Conservation (phyloP, 2,113 vertebrate species). For the Peromyscus maniculatus region DNA sequence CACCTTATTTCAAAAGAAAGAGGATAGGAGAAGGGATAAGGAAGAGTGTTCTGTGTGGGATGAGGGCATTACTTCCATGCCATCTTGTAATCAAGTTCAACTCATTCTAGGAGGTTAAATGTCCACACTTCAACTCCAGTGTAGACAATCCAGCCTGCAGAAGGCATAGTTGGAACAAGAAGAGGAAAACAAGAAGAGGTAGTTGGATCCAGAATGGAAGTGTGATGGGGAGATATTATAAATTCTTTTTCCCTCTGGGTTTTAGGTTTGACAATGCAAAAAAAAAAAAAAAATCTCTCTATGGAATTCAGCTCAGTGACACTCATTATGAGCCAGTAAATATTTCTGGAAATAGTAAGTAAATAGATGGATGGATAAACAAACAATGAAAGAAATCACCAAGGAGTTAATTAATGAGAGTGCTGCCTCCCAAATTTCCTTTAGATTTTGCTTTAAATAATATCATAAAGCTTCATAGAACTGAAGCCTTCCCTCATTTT, state of each 20-base stretch:
- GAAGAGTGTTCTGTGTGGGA: background rate
- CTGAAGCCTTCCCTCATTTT: background rate
- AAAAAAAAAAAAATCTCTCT: background rate
- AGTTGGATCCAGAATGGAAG: background rate
- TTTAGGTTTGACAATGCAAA: background rate
- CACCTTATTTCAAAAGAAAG: background rate
- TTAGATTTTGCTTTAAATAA: background rate
- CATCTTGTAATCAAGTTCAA: background rate
- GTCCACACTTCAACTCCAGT: background rate
- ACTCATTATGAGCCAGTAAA: background rate
- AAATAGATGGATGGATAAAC: background rate
- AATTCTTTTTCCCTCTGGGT: background rate
- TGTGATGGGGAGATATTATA: background rate
- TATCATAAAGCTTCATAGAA: background rate
- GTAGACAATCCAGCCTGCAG: background rate
- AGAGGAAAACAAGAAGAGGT: background rate
- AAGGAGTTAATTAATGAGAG: background rate
- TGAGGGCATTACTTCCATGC: background rate
- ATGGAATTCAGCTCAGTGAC: background rate
- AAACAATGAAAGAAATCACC: background rate
- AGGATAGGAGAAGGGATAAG: background rate
- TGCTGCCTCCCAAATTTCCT: background rate
- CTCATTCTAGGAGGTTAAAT: background rate
- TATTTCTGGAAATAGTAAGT: background rate
- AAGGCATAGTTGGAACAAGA: background rate